A percentile compares a stretch with the other conserved stretches of the same genome.
phyloP scores from a whole-genome alignment of 92 coral and sea anemone genomes.

The Zoanthus solanderi region DNA sequence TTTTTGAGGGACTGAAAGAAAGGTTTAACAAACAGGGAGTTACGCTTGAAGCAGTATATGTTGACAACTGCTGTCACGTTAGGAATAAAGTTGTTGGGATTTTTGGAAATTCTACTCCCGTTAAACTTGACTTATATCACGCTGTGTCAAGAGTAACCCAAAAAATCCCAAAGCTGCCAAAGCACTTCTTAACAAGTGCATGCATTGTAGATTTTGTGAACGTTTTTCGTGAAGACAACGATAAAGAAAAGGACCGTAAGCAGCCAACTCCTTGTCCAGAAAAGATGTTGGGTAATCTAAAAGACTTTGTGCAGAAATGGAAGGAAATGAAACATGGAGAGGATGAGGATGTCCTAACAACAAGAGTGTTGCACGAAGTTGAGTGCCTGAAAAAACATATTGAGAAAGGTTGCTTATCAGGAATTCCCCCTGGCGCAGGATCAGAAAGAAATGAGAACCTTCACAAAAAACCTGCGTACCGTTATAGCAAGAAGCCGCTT shows the following conservation, averaged over 20 bases:
- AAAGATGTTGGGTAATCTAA: conserved; percentile 39
- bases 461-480: conserved; percentile 34
- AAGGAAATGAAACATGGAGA: conserved; percentile 43
- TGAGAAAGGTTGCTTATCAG: conserved; percentile 59
- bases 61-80: conserved; percentile 69
- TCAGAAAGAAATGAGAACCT: conserved; percentile 63
- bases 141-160: conserved; percentile 53
- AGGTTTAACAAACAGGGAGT: conserved; percentile 34
- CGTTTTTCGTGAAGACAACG: conserved; percentile 45
- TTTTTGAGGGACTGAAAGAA: conserved; percentile 48
- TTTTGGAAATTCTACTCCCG: conserved; percentile 46
- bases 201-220: conserved; percentile 47
- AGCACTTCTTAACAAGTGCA: conserved; percentile 37
- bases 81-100: conserved; percentile 15
- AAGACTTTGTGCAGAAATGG: conserved; percentile 46
- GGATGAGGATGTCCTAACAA: conserved; percentile 48
- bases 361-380: conserved; percentile 44
- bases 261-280: conserved; percentile 40
- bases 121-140: conserved; percentile 73
- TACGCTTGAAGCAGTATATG: conserved; percentile 37
- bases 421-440: conserved; percentile 58
- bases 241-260: conserved; percentile 40
- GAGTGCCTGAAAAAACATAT: conserved; percentile 49
- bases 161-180: conserved; percentile 50
- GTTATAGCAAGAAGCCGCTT: conserved; percentile 39